These are phyloP conservation scores for Manis javanica DNA, from an alignment of 2,797 vertebrate species.

Conservation along the genomic window DNA sequence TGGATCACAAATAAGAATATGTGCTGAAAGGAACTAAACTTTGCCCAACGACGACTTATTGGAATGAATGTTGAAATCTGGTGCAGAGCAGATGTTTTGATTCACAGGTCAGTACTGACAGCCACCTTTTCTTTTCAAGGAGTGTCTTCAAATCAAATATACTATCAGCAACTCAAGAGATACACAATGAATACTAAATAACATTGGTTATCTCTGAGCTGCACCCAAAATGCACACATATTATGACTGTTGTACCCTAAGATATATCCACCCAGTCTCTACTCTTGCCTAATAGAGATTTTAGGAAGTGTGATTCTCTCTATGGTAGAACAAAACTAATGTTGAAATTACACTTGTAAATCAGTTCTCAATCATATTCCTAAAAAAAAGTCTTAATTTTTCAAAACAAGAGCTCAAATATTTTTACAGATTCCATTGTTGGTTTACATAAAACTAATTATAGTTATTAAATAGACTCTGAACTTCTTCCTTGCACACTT, in stretches of 20 bases:
- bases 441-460: constrained; percentile 39
- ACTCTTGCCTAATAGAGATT: not conserved
- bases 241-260: not conserved
- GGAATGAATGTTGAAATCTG: not conserved
- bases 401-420: constrained; percentile 35
- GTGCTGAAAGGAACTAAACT: not conserved
- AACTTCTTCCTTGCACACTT: not conserved
- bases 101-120: not conserved
- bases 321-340: not conserved
- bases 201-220: not conserved
- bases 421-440: constrained; percentile 6
- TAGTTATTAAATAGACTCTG: constrained; percentile 27
- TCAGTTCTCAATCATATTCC: not conserved
- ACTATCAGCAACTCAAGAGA: not conserved
- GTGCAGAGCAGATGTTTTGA: not conserved
- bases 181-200: not conserved
- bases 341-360: not conserved
- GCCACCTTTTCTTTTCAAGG: not conserved
- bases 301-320: not conserved
- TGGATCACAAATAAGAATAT: not conserved
- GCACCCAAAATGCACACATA: not conserved
- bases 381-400: constrained; percentile 36
- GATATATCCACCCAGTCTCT: not conserved
- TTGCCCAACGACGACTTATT: not conserved
- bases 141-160: constrained; percentile 32